phyloP scores from a whole-genome alignment of 2,888 invertebrate genomes.

The Leptarthrus brevirostris region DNA sequence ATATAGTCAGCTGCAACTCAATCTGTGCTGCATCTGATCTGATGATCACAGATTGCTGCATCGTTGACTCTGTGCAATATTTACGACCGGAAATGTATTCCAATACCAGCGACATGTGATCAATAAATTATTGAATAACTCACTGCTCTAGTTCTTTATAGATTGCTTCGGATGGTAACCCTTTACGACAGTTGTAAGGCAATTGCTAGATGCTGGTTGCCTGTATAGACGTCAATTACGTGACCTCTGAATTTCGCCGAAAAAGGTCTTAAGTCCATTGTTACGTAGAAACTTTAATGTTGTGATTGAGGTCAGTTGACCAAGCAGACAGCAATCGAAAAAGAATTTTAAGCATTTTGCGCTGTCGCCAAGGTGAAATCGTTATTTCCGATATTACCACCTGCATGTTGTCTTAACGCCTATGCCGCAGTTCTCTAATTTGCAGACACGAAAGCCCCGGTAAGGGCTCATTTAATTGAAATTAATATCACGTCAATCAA shows the following conservation, averaged over 20 bases:
- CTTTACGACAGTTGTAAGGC: too few relatives aligned
- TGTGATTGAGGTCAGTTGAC: slow-evolving; percentile 18
- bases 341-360: slow-evolving; percentile 38
- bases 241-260: not conserved
- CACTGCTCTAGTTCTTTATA: slow-evolving; percentile 12
- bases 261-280: not conserved
- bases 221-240: too few relatives aligned
- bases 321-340: slow-evolving; percentile 17
- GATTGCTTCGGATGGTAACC: too few relatives aligned
- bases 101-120: slow-evolving; percentile 18
- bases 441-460: not conserved
- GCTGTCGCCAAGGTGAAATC: slow-evolving; percentile 32
- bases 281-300: not conserved
- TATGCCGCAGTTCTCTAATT: not conserved
- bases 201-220: too few relatives aligned
- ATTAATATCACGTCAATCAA: slow-evolving; percentile 35
- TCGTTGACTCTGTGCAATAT: slow-evolving; percentile 15
- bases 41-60: slow-evolving; percentile 34
- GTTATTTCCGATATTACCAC: slow-evolving; percentile 22
- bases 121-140: slow-evolving; percentile 32
- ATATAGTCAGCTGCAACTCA: not conserved
- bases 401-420: not conserved
- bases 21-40: slow-evolving; percentile 9
- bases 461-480: slow-evolving; percentile 15
- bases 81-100: slow-evolving; percentile 30